Evolutionary conservation across 2,113 vertebrate genomes (phyloP), one percentile per base, ranked within the genome.

Genomic region (Acanthisitta chloris): DNA sequence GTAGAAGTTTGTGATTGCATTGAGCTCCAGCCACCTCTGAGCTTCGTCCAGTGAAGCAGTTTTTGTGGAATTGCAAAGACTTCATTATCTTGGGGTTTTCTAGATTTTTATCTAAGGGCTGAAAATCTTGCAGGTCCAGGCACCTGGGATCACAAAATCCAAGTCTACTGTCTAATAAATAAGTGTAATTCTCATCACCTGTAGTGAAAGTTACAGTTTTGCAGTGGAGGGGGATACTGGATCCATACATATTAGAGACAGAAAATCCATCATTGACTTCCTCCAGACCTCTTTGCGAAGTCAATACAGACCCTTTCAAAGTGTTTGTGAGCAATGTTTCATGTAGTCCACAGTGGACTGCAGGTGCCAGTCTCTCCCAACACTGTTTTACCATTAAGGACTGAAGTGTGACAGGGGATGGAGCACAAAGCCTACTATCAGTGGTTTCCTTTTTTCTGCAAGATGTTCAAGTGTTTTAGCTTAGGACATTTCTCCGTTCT

Each of bases 41-140:
- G 88, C 48, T 86, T 86, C 92, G 67, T 88, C 83, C 59, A 33
- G 85, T 84, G 88, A 90, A 81, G 90, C 64, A 51, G 55, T 78
- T 69, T 92, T 96, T 94, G 85, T 88, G 86, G 61, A 83, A 88
- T 90, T 72, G 96, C 65, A 65, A 59, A 86, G 77, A 74, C 91
- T 91, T 93, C 69, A 83, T 95, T 95, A 94, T 78, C 67, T 71
- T 83, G 83, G 52, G 65, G 79, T 78, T 89, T 92, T 90, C 69
- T 86, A 83, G 90, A 88, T 95, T 94, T 96, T 92, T 88, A 79
- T 96, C 92, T 93, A 33, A 92, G 52, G 72, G 79, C 61, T 95
- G 82, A 73, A 95, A 95, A 92, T 94, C 86, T 81, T 96, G 92
- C 80, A 67, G 45, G 67, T 20, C 76, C 12, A 16, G 92, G 57